Evolutionary conservation across 1,140 invertebrate genomes (phyloP), one percentile per base, ranked within the genome.

Genomic region (Drosophila tristis): DNA sequence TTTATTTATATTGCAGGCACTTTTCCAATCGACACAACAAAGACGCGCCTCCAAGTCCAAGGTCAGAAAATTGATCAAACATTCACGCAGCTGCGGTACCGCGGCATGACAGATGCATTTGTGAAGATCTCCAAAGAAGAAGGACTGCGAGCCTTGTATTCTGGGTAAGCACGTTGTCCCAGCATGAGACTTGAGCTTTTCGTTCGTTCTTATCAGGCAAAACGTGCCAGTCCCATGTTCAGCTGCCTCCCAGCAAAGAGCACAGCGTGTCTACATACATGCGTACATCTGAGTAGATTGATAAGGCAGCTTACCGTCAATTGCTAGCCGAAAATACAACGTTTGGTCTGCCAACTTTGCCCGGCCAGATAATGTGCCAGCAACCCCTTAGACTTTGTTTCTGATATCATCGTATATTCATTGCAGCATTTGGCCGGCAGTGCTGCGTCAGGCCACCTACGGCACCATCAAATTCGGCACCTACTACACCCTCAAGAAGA

Each of bases 381-480:
- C 58, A 71, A 81, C 56, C 62, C 58, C 64, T 64, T 81, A 74
- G 74, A 65, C 81, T 81, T 79, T 79, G 66, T 50, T 73, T 26
- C 31, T 39, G 61, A 29, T 55, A 62, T 20, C 25, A n/a, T 25
- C 16, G 25, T 5, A 9, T 26, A 44, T 57, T n/a, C 4, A 31
- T 59, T 78, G 48, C 92, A 98, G 98, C 70, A 97, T 99, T 89
- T 96, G 95, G 93, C 97, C 98, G 59, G 98, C 98, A 48, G 95
- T 98, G 55, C 93, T 99, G 47, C 94, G 98, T 25, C 98, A 99
- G 93, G 96, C 97, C 15, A 98, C 97, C 45, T 99, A 99, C 93
- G 98, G 98, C 75, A 98, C 98, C 23, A 97, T 99, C 72, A 99
- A 99, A 93, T 98, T 99, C 92, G 98, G 98, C 60, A 96, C 97